Percentiles rank a stretch among this genome's conserved stretches.
Evolutionary conservation across 2,113 vertebrate genomes (phyloP).

Genomic region (Clarias magur): DNA sequence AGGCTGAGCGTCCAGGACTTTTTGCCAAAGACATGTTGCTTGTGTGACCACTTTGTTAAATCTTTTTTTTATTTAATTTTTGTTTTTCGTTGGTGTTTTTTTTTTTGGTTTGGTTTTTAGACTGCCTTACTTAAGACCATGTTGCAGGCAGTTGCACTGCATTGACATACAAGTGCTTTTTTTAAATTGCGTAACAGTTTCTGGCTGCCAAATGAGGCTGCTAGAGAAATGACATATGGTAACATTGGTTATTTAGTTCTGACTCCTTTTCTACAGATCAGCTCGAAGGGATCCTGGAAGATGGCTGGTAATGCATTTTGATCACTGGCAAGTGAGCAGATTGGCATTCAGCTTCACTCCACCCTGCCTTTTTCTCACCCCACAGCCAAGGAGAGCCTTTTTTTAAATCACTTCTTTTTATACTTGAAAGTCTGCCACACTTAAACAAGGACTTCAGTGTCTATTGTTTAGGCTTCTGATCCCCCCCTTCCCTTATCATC

Average conservation of each 20-base stretch:
- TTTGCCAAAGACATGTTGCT: slow-evolving; percentile 98
- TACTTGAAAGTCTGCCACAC: slow-evolving; percentile 73
- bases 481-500: slow-evolving; percentile 58
- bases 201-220: slow-evolving; percentile 80
- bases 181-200: slow-evolving; percentile 78
- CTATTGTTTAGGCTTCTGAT: slow-evolving; percentile 62
- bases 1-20: slow-evolving; percentile 74
- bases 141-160: slow-evolving; percentile 81
- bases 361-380: slow-evolving; percentile 72
- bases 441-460: slow-evolving; percentile 65
- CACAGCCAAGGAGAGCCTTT: slow-evolving; percentile 78
- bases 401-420: slow-evolving; percentile 74
- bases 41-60: slow-evolving; percentile 84
- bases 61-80: slow-evolving; percentile 65
- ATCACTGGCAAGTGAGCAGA: slow-evolving; percentile 69
- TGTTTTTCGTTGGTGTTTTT: slow-evolving; percentile 60
- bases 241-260: slow-evolving; percentile 74
- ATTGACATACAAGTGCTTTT: slow-evolving; percentile 75
- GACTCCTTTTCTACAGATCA: slow-evolving; percentile 70
- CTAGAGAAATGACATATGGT: slow-evolving; percentile 77
- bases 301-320: slow-evolving; percentile 66
- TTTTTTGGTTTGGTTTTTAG: slow-evolving; percentile 62
- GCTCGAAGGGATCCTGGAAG: slow-evolving; percentile 68
- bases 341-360: slow-evolving; percentile 70
- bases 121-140: slow-evolving; percentile 57